Base-by-base conservation (phyloP, 2,797 vertebrate species). In the Microtus obscurus region DNA sequence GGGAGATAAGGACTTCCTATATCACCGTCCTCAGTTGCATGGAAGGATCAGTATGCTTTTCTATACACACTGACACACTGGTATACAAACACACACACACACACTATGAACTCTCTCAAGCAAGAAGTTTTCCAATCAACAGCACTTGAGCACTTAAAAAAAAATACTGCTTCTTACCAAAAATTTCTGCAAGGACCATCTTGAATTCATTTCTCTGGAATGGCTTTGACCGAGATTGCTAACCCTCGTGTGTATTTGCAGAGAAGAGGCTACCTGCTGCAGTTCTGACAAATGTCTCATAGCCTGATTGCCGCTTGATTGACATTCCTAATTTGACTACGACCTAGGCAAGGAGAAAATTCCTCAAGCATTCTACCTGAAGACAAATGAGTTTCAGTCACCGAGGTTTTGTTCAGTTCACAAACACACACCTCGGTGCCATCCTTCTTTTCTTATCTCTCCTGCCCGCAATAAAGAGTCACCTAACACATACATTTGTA, bases 311-410 rank as follows among this genome's bases (percentile, higher is more conserved):
- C 9, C 25, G 51, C 34, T 81, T 90, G 17, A 14, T 76, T 93
- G 17, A 14, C 48, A 89, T 74, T 80, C 37, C 59, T 61, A 76
- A 43, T 61, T 80, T 87, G 88, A 87, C 56, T 25, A 87, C 37
- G 80, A 56, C 56, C 65, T 80, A 80, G 59, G 53, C 34, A 76
- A 93, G 25, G 56, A 74, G 81, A 90, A 85, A 86, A 56, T 67
- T 79, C 17, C 45, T 61, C 31, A 87, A 82, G 59, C 51, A 90
- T 80, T 81, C 56, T 87, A 56, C 91, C 45, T 81, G 48, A n/a
- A 77, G 69, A 78, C 34, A 79, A 93, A 77, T 69, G 59, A 81
- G 37, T 87, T 87, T 69, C 51, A 82, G 25, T 82, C 81, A 93
- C 29, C n/a, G 19, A 40, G 12, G 9, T 93, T 95, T 87, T 90